phyloP scores from a whole-genome alignment of 92 coral and sea anemone species.

The Blastomussa wellsi region DNA sequence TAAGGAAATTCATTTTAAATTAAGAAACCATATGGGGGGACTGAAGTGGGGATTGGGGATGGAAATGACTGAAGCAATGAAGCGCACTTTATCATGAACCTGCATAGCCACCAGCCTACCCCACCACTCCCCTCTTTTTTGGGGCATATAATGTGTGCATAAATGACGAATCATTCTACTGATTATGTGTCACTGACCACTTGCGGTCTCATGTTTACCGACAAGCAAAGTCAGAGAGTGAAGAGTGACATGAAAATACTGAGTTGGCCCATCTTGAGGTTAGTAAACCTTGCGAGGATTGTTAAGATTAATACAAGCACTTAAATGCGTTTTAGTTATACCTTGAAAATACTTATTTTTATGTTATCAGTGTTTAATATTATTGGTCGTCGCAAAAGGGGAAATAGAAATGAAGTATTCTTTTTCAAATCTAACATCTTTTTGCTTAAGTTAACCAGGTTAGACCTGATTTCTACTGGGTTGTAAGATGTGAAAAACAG shows the following conservation, averaged over 20 bases:
- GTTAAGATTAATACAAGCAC: neutral
- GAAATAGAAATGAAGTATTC: no score
- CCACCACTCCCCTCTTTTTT: no score
- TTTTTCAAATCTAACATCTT: no score
- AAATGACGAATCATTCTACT: neutral
- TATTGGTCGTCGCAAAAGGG: no score
- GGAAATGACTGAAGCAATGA: no score
- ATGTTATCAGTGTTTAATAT: neutral
- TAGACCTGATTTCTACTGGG: neutral
- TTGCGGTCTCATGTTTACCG: neutral
- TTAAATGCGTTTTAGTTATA: neutral
- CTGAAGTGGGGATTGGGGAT: no score
- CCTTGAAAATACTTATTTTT: neutral
- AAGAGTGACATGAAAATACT: constrained; percentile 14
- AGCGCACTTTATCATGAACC: no score
- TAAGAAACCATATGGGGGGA: no score
- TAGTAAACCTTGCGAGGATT: neutral
- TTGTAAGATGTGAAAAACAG: neutral
- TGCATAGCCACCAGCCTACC: no score
- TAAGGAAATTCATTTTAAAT: no score
- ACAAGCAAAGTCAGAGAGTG: neutral
- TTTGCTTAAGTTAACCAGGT: neutral
- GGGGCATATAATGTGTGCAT: constrained; percentile 1
- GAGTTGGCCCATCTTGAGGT: constrained; percentile 11
- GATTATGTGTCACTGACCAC: neutral